These are phyloP conservation scores for Phyllostomus hastatus DNA, from an alignment of 2,113 vertebrate species.

Conservation along the genomic window DNA sequence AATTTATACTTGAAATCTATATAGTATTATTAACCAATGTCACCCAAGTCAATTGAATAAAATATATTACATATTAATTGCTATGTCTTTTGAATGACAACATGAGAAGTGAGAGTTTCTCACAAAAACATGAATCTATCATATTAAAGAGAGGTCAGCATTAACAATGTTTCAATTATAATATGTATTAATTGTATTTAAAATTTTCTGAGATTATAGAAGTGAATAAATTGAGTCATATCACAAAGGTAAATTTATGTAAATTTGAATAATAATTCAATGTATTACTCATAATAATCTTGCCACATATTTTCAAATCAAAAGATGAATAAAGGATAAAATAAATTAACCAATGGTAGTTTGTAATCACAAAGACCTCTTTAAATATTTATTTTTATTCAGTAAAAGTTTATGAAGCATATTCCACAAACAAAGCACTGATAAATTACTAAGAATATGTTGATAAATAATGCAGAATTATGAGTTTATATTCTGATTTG, in stretches of 20 bases:
- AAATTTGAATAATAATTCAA: conserved; percentile 7
- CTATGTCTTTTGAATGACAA: neutral
- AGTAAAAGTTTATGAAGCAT: neutral
- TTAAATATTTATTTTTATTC: neutral
- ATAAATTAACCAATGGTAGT: neutral
- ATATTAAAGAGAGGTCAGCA: neutral
- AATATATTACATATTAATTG: neutral
- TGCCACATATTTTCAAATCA: neutral
- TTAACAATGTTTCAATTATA: neutral
- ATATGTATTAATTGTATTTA: neutral
- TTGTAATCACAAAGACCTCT: neutral
- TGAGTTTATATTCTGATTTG: neutral
- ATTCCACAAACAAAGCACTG: neutral
- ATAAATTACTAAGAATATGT: neutral
- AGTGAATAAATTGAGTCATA: neutral
- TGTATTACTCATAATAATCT: neutral
- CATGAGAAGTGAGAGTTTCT: neutral
- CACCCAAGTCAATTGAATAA: neutral
- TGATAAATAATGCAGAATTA: neutral
- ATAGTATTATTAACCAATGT: neutral
- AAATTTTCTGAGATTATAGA: neutral
- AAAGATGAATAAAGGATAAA: neutral
- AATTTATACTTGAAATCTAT: neutral
- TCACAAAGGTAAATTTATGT: neutral
- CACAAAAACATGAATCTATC: neutral